Base-by-base conservation (phyloP, 2,113 vertebrate species). In the Sakesphorus luctuosus region DNA sequence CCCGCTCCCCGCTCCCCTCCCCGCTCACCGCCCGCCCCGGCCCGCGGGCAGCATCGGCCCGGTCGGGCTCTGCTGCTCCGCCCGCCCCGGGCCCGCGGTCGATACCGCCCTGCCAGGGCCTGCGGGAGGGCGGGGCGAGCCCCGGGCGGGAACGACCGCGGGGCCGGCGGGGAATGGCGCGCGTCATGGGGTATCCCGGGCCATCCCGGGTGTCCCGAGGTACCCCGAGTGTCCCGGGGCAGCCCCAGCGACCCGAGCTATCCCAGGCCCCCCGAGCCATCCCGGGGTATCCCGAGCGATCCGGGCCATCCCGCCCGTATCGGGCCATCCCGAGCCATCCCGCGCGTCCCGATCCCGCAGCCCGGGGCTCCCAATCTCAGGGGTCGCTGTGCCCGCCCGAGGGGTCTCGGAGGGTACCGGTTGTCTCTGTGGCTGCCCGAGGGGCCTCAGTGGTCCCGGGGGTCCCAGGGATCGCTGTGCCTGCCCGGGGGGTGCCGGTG, bases 1-100 rank as follows among this genome's bases (percentile, higher is more conserved):
- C 21, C 4, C n/a, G 24, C 15, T 25, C 14, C 4, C 8, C 13
- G 40, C 13, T 5, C 19, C 50, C n/a, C 25, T 5, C 38, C 24
- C 18, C 29, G 7, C 79, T 84, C 82, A 96, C 97, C 93, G 87
- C 16, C 58, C 49, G 31, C 92, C 94, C 43, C 89, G 16, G 28
- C 61, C 83, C 29, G 56, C 66, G 0, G 97, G 94, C 65, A 97
- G 46, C 97, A 96, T 94, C 28, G 9, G 12, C 33, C 33, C 18
- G 25, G 46, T 36, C 59, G 35, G 58, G 52, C 15, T 53, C 55
- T 3, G 25, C 38, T 10, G 31, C 72, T 28, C 26, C 44, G 26
- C 36, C 40, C 43, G 20, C 44, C 40, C 40, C 40, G 13, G 40
- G 43, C 40, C 36, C 47, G 25, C 47, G 25, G 38, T 67, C 62